These are phyloP conservation scores for Oscheius sp. DNA, from an alignment of 2,888 invertebrate species.

Conservation along the genomic window DNA sequence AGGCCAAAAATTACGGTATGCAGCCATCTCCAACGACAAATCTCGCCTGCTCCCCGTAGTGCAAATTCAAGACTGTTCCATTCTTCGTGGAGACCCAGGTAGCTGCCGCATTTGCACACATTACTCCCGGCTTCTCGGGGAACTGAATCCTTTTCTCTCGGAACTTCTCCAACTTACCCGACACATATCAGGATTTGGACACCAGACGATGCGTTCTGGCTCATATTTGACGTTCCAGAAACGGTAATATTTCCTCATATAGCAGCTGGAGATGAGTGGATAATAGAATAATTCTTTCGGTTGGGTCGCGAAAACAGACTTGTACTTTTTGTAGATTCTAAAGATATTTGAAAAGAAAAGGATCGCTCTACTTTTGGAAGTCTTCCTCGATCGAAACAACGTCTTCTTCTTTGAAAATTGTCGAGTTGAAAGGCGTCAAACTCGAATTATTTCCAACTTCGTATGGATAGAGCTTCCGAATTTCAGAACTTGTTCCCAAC, in stretches of 20 bases:
- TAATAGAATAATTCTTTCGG: constrained; percentile 26
- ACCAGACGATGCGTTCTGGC: constrained; percentile 30
- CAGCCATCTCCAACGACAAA: not conserved
- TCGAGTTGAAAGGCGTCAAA: too few species aligned
- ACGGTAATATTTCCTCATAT: constrained; percentile 29
- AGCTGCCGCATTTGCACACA: constrained; percentile 3
- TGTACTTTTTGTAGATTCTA: constrained; percentile 8
- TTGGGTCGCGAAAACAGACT: not conserved
- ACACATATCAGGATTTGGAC: constrained; percentile 47
- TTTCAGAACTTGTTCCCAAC: too few species aligned
- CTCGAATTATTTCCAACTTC: not conserved
- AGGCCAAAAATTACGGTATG: too few species aligned
- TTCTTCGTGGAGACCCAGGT: not conserved
- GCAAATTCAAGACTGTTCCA: not conserved
- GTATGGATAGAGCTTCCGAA: not conserved
- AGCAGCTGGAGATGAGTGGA: constrained; percentile 35
- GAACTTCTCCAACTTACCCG: constrained; percentile 20
- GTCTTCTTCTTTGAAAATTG: not conserved
- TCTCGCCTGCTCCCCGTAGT: not conserved
- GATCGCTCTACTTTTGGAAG: not conserved
- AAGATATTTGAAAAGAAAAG: too few species aligned
- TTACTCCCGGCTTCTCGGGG: not conserved
- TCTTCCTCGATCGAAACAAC: not conserved
- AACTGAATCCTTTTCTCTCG: not conserved
- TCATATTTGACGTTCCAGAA: constrained; percentile 18